Evolutionary conservation across 2,113 vertebrate species (phyloP).

Genomic region (Gorsachius goisagi): DNA sequence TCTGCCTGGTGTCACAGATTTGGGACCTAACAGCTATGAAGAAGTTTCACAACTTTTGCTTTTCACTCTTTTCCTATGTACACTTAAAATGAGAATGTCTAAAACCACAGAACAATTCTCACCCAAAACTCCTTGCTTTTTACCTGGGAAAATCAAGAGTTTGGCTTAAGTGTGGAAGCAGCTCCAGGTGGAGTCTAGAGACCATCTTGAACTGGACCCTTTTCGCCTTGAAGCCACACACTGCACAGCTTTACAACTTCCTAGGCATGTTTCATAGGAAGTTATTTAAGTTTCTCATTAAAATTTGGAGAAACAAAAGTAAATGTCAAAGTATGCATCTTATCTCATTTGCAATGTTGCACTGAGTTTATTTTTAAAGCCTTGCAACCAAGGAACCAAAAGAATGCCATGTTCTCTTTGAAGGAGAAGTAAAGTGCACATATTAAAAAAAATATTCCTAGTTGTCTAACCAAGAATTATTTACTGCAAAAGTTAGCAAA

Average conservation of each 20-base stretch:
- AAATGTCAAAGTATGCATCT: slow-evolving; percentile 38
- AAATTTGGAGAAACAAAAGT: slow-evolving; percentile 51
- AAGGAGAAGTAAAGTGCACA: neutral
- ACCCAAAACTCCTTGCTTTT: neutral
- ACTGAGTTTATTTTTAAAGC: slow-evolving; percentile 49
- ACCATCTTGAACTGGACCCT: neutral
- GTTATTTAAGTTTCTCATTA: slow-evolving; percentile 42
- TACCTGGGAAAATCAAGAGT: neutral
- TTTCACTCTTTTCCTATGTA: neutral
- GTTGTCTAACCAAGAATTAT: neutral
- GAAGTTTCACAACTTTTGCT: neutral
- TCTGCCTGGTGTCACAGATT: neutral
- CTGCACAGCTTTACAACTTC: neutral
- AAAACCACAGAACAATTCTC: neutral
- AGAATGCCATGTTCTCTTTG: slow-evolving; percentile 17
- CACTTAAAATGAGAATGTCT: neutral
- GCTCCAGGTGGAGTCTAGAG: neutral
- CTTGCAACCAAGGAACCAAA: slow-evolving; percentile 31
- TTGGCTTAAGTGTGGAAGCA: neutral
- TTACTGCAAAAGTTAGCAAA: neutral
- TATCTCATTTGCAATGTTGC: slow-evolving; percentile 24
- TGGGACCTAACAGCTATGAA: neutral
- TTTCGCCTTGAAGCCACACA: neutral
- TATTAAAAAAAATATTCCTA: neutral
- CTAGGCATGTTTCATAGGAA: neutral